Evolutionary conservation across 2,113 vertebrate species (phyloP), one percentile per base, ranked within the genome.

Genomic region (Dolichallabes microphthalmus): DNA sequence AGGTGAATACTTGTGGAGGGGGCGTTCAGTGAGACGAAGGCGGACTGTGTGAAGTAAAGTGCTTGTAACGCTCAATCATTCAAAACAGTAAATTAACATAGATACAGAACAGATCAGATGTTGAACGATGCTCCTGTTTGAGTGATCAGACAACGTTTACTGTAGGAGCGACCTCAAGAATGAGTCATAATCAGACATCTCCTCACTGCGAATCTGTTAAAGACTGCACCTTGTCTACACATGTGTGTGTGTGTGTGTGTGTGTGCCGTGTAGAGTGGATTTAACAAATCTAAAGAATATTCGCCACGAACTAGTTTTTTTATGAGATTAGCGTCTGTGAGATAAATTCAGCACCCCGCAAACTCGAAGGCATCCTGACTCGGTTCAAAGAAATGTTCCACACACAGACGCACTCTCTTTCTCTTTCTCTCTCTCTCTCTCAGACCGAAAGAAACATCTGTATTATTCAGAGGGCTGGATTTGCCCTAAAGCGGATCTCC

Each of bases 391-490:
- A 25, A 80, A 25, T 10, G 15, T 9, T 52, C 50, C 73, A 58
- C 52, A 58, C 76, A 58, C 75, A 32, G 35, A 73, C 73, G 69
- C 71, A 19, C 27, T 22, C 39, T 35, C 32, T 35, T 35, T 35
- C 32, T 35, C 32, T 35, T 35, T 35, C 61, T 86, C 87, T 76
- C 84, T 52, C 63, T 86, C 87, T 76, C 85, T 52, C 63, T 86
- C 87, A 71, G 91, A 61, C 74, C 11, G 11, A 22, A 80, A 90
- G 73, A 89, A 92, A 94, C 93, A 93, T 94, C 93, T 93, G 93
- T 91, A 92, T 91, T 92, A 92, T 91, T 92, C 92, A 93, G 91
- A 92, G 89, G 91, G 90, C 91, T 60, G 39, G 84, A 39, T 86
- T 75, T 91, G 90, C 91, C 92, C 92, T 82, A 87, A 90, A 93